Percentiles rank a stretch among this genome's conserved stretches.
phyloP scores from a whole-genome alignment of 2,113 vertebrate genomes.

The Anser cygnoides region DNA sequence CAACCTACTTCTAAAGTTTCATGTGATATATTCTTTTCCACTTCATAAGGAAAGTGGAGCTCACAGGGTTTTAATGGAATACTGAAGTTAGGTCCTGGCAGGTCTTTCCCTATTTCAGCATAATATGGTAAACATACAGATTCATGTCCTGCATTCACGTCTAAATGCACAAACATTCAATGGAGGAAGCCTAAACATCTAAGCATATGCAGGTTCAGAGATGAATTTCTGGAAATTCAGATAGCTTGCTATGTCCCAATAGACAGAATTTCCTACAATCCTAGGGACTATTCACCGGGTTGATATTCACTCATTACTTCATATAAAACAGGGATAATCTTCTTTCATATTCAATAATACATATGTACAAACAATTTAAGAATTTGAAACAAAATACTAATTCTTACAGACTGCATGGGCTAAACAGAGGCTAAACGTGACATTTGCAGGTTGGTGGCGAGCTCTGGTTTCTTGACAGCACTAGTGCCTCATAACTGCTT shows the following conservation, averaged over 20 bases:
- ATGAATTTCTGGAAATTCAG: background rate
- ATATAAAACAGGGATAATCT: background rate
- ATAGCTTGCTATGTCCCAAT: background rate
- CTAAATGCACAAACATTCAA: background rate
- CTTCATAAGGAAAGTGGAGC: background rate
- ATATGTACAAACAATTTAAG: slow-evolving; percentile 10
- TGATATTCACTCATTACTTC: background rate
- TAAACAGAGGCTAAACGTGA: accelerated
- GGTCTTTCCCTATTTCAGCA: background rate
- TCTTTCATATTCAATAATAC: background rate
- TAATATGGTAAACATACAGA: background rate
- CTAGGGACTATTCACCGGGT: background rate
- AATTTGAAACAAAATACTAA: background rate
- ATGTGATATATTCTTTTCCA: background rate
- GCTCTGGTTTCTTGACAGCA: background rate
- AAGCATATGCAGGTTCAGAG: background rate
- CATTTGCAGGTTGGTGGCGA: background rate
- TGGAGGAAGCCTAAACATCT: background rate
- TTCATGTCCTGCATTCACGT: background rate
- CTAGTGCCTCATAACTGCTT: background rate
- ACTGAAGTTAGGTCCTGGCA: background rate
- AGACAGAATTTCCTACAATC: background rate
- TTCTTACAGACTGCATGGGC: background rate
- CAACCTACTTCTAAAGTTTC: background rate
- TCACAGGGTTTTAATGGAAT: background rate